A percentile compares a stretch with the other conserved stretches of the same genome.
Conservation (phyloP, 2,888 invertebrate species). For the Cheilosia impressa region DNA sequence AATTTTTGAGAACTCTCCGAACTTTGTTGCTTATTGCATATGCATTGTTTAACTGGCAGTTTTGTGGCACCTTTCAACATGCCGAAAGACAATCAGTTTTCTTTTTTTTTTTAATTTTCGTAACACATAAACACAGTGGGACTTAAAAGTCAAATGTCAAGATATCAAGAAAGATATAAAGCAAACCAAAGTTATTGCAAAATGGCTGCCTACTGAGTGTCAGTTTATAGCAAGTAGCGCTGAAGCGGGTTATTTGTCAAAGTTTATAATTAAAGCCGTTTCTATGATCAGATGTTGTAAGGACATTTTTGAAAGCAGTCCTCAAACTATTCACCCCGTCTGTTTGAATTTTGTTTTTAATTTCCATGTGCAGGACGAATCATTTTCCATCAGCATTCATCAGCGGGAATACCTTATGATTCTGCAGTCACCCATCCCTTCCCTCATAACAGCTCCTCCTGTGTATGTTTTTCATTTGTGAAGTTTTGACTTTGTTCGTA, state of each 20-base stretch:
- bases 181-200: too few species aligned
- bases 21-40: conserved; percentile 53
- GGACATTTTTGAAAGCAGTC: background rate
- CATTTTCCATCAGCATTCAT: conserved; percentile 55
- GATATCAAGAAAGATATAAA: too few species aligned
- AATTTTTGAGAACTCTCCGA: conserved; percentile 47
- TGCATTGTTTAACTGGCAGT: conserved; percentile 56
- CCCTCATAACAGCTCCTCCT: background rate
- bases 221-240: too few species aligned
- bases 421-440: background rate
- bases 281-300: background rate
- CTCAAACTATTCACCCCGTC: conserved; percentile 12
- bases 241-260: too few species aligned
- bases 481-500: conserved; percentile 44
- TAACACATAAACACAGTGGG: too few species aligned
- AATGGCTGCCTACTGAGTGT: too few species aligned
- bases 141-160: too few species aligned
- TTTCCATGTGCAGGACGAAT: conserved; percentile 31
- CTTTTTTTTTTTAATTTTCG: too few species aligned
- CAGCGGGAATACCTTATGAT: conserved; percentile 17
- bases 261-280: too few species aligned
- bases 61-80: conserved; percentile 28
- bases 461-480: conserved; percentile 28
- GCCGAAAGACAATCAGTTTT: background rate
- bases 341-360: conserved; percentile 43